phyloP scores from a whole-genome alignment of 2,888 invertebrate species.

The Parnassius smintheus region DNA sequence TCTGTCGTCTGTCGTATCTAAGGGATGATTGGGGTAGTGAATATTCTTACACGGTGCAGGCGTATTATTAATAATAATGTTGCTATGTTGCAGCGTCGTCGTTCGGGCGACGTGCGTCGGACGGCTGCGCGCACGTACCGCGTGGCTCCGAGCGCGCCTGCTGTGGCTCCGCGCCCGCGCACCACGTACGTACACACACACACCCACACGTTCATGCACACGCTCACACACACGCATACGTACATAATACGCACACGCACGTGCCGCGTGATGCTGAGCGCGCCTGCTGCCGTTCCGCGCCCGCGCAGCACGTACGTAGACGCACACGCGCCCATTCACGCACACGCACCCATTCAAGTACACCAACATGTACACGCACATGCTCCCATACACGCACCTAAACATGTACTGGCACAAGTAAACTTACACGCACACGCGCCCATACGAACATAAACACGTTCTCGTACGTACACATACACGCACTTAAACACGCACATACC shows the following conservation, averaged over 20 bases:
- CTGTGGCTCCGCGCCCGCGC: constrained; percentile 70
- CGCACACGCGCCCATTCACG: constrained; percentile 1
- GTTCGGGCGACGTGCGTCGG: constrained; percentile 95
- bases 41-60: no score
- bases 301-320: constrained; percentile 31
- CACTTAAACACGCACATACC: neutral
- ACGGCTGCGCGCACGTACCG: constrained; percentile 96
- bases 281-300: constrained; percentile 32
- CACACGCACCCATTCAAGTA: no score
- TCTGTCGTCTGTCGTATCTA: no score
- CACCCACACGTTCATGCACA: neutral
- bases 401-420: no score
- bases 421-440: no score
- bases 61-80: no score
- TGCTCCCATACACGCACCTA: neutral
- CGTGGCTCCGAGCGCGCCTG: constrained; percentile 69
- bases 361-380: neutral
- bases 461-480: no score
- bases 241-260: no score
- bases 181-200: constrained; percentile 54
- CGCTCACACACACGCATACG: neutral
- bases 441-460: no score
- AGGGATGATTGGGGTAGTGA: no score
- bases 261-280: constrained; percentile 54
- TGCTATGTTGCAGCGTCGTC: constrained; percentile 80